Evolutionary conservation across 2,888 invertebrate species (phyloP).

Genomic region (Strigamia maritima): DNA sequence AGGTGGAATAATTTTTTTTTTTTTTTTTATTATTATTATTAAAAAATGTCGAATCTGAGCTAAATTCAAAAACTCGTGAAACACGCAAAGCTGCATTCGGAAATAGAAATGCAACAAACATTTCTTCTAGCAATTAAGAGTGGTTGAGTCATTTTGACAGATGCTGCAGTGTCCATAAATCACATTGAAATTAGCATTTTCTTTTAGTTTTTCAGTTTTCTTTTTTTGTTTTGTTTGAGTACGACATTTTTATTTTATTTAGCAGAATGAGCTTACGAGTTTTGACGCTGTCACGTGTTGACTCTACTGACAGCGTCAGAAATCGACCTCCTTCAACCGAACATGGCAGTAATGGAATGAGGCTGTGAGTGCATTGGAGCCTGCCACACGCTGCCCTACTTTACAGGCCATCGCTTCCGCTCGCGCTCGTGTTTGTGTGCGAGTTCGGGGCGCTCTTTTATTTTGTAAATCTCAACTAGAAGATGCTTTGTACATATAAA

Average conservation of each 20-base stretch:
- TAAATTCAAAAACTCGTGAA: no score
- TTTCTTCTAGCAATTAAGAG: no score
- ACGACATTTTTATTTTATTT: neutral
- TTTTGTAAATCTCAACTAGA: constrained; percentile 32
- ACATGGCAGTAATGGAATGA: constrained; percentile 34
- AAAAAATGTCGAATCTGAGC: no score
- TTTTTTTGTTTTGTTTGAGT: neutral
- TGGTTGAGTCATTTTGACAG: no score
- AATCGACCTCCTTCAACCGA: constrained; percentile 34
- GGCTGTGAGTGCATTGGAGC: constrained; percentile 31
- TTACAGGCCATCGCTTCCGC: constrained; percentile 27
- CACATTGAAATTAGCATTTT: no score
- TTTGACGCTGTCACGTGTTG: constrained; percentile 27
- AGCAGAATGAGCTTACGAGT: neutral
- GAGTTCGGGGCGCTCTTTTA: constrained; percentile 15
- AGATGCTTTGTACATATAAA: constrained; percentile 32
- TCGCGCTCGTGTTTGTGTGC: neutral
- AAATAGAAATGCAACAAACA: no score
- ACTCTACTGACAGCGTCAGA: constrained; percentile 30
- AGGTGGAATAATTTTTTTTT: no score
- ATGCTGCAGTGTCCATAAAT: no score
- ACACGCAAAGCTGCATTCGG: no score
- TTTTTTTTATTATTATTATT: no score
- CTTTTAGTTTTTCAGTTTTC: neutral
- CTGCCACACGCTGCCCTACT: constrained; percentile 28